Base-by-base conservation (phyloP, 2,113 vertebrate genomes). In the Cathartes aura region DNA sequence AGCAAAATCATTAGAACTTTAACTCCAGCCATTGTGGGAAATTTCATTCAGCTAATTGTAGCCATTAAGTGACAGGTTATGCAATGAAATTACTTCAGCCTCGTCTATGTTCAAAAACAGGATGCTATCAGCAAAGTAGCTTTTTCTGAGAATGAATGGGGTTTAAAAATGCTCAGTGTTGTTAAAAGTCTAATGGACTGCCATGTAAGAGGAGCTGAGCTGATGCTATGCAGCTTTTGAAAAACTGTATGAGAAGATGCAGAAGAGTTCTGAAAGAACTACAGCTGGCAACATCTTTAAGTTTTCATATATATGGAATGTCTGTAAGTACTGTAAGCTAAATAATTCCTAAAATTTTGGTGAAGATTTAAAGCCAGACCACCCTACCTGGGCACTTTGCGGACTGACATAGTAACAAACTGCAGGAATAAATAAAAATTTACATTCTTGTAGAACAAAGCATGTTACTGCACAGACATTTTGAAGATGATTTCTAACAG, bases 61-160 rank as follows among this genome's bases (percentile, higher is more conserved):
- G 82, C 94, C 93, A 95, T 96, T 91, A 95, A 97, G 94, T 86
- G 88, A 81, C 66, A 95, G 93, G 82, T 75, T 91, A 87, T 72
- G 88, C 92, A 94, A 95, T 86, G 70, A 93, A 94, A 97, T 88
- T 70, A 78, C 74, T 95, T 90, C 87, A 93, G 78, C 89, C 72
- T 87, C 0, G 0, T 87, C 86, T 82, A 45, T 1, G 1, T 38
- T 94, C 3, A 4, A 70, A 87, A 87, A 3, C 78, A 73, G 62
- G 84, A 59, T 92, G 59, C 68, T 64, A 42, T 50, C 72, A 90
- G 90, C 55, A 74, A 91, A 87, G 75, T 1, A 82, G 76, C 12
- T 95, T 96, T 88, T 62, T 23, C 67, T 50, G 58, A 53, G 73
- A 89, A 87, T 24, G 73, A 67, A 82, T 38, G 34, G 38, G 30